A percentile compares a stretch with the other conserved stretches of the same genome.
phyloP scores from a whole-genome alignment of 2,888 invertebrate genomes.

The Esperia sulphurella region DNA sequence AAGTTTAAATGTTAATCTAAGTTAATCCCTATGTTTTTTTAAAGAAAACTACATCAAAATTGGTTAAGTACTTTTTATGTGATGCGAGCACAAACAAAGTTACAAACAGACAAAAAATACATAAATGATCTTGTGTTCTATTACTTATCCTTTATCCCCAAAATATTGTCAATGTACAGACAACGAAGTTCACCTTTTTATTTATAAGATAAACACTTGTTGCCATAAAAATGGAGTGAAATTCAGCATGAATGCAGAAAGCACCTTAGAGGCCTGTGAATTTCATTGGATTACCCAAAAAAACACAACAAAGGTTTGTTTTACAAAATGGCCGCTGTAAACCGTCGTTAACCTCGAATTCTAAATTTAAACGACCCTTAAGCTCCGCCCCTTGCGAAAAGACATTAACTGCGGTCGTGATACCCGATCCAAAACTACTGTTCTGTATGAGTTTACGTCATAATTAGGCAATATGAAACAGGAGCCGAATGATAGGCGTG shows the following conservation, averaged over 20 bases:
- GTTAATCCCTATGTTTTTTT: too few species aligned
- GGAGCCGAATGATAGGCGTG: slow-evolving; percentile 31
- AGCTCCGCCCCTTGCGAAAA: slow-evolving; percentile 42
- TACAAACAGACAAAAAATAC: too few species aligned
- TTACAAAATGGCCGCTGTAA: slow-evolving; percentile 24
- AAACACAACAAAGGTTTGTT: slow-evolving; percentile 25
- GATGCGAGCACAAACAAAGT: too few species aligned
- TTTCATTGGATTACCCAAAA: slow-evolving; percentile 23
- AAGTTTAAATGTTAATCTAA: too few species aligned
- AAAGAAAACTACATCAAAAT: too few species aligned
- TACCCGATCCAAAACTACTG: slow-evolving; percentile 41
- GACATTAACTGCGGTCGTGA: slow-evolving; percentile 26
- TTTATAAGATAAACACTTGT: not conserved
- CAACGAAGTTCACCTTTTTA: too few species aligned
- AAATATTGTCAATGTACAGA: too few species aligned
- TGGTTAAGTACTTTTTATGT: too few species aligned
- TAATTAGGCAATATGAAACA: slow-evolving; percentile 43
- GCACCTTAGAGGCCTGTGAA: slow-evolving; percentile 17
- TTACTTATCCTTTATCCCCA: too few species aligned
- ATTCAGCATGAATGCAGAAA: not conserved
- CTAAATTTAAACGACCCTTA: slow-evolving; percentile 32
- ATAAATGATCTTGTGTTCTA: too few species aligned
- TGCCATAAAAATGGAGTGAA: not conserved
- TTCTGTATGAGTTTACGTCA: slow-evolving; percentile 51
- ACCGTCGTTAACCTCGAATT: slow-evolving; percentile 28